Conservation (phyloP, 2,888 invertebrate species). For the Idaea biselata region DNA sequence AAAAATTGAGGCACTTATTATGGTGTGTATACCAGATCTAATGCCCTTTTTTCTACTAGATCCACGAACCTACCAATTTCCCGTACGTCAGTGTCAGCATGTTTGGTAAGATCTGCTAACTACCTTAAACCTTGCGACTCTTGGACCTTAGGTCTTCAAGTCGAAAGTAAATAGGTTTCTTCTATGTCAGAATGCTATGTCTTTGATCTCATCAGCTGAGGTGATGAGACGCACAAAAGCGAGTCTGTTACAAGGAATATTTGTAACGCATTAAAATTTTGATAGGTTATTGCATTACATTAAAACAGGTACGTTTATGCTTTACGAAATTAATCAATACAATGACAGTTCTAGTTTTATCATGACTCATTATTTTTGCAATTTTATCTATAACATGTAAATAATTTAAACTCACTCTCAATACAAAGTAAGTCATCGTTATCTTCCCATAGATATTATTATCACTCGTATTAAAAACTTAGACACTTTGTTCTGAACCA, state of each 20-base stretch:
- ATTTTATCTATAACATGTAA: slow-evolving; percentile 2
- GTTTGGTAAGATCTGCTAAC: no score
- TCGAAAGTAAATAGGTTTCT: no score
- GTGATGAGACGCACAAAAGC: no score
- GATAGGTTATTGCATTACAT: neutral
- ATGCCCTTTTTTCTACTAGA: no score
- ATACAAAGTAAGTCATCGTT: slow-evolving; percentile 58
- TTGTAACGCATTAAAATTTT: neutral
- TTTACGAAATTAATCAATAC: neutral
- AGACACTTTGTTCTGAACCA: slow-evolving; percentile 32
- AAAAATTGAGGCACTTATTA: no score
- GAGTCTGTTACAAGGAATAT: neutral
- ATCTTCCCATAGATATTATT: slow-evolving; percentile 19
- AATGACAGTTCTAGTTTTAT: neutral
- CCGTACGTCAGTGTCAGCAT: no score
- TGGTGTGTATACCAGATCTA: no score
- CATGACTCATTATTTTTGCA: neutral
- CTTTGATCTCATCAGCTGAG: no score
- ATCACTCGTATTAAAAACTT: slow-evolving; percentile 33
- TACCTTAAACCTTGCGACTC: no score
- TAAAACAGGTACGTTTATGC: neutral
- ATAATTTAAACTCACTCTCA: slow-evolving; percentile 48
- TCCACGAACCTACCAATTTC: no score
- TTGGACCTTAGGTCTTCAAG: no score
- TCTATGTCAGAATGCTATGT: no score